Percentiles rank a stretch among this genome's conserved stretches.
Evolutionary conservation across 2,797 vertebrate genomes (phyloP).

Genomic region (Carapus acus): DNA sequence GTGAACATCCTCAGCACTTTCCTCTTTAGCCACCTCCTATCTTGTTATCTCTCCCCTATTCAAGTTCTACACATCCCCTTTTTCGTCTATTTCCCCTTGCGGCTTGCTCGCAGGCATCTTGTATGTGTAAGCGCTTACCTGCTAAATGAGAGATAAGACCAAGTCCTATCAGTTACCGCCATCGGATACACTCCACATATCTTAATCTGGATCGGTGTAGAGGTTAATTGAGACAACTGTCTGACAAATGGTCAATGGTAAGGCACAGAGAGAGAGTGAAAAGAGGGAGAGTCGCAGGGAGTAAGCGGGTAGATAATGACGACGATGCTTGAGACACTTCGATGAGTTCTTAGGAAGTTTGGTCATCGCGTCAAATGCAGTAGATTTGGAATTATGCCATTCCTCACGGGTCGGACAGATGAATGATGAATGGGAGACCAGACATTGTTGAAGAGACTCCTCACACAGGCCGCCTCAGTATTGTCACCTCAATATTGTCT

Average conservation of each 20-base stretch:
- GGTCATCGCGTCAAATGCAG: not conserved
- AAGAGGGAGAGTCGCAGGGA: slow-evolving; percentile 11
- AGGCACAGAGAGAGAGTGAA: slow-evolving; percentile 3
- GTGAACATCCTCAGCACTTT: slow-evolving; percentile 46
- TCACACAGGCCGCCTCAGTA: slow-evolving; percentile 31
- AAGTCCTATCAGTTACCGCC: slow-evolving; percentile 38
- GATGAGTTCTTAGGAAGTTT: not conserved
- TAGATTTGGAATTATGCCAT: not conserved
- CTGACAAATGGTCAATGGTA: slow-evolving; percentile 34
- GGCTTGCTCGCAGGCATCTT: slow-evolving; percentile 22
- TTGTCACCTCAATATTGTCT: slow-evolving; percentile 17
- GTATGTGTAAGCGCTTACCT: slow-evolving; percentile 33
- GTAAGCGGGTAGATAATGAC: too few relatives aligned
- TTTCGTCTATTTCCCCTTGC: slow-evolving; percentile 5
- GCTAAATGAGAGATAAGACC: slow-evolving; percentile 45
- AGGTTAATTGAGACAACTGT: slow-evolving; percentile 62
- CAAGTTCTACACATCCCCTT: slow-evolving; percentile 17
- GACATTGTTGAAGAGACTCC: slow-evolving; percentile 19
- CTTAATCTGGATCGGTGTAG: slow-evolving; percentile 46
- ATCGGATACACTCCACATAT: slow-evolving; percentile 53
- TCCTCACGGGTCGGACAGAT: not conserved
- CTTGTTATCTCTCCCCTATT: slow-evolving; percentile 55
- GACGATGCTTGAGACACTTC: too few relatives aligned
- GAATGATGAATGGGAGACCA: not conserved
- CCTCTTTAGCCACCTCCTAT: slow-evolving; percentile 32